Percentiles rank a stretch among this genome's conserved stretches.
These are phyloP conservation scores for Drosophila niveifrons DNA, from an alignment of 2,888 invertebrate species.

Conservation along the genomic window DNA sequence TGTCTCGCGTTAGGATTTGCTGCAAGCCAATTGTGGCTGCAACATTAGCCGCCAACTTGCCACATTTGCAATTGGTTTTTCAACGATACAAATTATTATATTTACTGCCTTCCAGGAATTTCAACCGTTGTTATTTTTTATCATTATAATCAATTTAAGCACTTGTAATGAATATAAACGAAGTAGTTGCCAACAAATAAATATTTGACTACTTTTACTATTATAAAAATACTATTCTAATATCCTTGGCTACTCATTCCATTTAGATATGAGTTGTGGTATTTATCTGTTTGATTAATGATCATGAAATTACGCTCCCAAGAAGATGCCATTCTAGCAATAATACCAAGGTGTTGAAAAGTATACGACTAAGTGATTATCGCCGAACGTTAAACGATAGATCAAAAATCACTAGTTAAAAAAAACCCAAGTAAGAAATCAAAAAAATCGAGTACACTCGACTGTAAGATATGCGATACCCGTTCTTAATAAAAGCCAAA, in stretches of 20 bases:
- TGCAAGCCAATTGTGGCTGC: slow-evolving; percentile 35
- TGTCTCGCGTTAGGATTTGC: slow-evolving; percentile 21
- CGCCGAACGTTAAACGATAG: neutral
- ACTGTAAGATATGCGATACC: too few species aligned
- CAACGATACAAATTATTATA: slow-evolving; percentile 40
- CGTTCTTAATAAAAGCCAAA: too few species aligned
- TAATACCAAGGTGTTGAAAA: neutral
- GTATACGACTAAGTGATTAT: neutral
- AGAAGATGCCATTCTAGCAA: neutral
- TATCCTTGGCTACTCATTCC: too few species aligned
- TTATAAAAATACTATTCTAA: too few species aligned
- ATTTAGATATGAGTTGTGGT: too few species aligned
- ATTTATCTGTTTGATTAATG: neutral
- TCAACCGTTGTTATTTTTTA: neutral
- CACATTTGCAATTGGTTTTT: slow-evolving; percentile 32
- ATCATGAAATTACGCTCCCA: neutral
- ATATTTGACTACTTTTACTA: too few species aligned
- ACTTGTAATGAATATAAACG: neutral
- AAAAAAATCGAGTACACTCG: too few species aligned
- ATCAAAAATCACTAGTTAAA: neutral
- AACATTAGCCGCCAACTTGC: slow-evolving; percentile 33
- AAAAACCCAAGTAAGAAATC: too few species aligned
- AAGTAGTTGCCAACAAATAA: neutral
- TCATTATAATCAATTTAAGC: neutral
- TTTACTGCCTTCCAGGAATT: slow-evolving; percentile 14